phyloP scores from a whole-genome alignment of 2,113 vertebrate species.

The Ptilonorhynchus violaceus region DNA sequence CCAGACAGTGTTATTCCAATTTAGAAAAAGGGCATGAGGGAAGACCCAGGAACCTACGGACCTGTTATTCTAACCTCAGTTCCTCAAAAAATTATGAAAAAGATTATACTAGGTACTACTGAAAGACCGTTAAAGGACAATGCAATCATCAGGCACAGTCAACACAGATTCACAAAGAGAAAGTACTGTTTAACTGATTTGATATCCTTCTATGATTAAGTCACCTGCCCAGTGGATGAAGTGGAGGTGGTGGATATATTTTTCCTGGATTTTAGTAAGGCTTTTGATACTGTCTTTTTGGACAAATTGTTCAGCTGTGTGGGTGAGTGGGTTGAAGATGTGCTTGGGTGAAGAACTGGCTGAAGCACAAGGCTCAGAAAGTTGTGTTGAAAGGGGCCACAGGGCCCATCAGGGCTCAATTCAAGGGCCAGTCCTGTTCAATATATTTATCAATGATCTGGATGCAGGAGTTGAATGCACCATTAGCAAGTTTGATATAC shows the following conservation, averaged over 20 bases:
- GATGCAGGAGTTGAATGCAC: not conserved
- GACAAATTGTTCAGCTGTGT: not conserved
- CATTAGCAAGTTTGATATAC: not conserved
- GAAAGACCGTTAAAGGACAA: not conserved
- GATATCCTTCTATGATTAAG: not conserved
- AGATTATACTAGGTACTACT: not conserved
- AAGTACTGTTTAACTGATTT: not conserved
- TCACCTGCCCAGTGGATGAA: not conserved
- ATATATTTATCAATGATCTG: accelerated
- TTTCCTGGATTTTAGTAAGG: not conserved
- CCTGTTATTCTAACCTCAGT: not conserved
- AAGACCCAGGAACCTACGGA: not conserved
- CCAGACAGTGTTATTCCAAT: not conserved
- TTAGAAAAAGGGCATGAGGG: not conserved
- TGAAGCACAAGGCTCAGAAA: not conserved
- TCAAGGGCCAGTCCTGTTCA: not conserved
- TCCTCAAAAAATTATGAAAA: not conserved
- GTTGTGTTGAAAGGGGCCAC: not conserved
- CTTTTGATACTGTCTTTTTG: not conserved
- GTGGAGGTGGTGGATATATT: not conserved
- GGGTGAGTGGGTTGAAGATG: not conserved
- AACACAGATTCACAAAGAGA: not conserved
- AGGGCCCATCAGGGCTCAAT: not conserved
- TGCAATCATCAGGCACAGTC: not conserved
- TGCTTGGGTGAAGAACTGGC: not conserved